These are phyloP conservation scores for Urocitellus parryii DNA, from an alignment of 2,113 vertebrate genomes.

Conservation along the genomic window DNA sequence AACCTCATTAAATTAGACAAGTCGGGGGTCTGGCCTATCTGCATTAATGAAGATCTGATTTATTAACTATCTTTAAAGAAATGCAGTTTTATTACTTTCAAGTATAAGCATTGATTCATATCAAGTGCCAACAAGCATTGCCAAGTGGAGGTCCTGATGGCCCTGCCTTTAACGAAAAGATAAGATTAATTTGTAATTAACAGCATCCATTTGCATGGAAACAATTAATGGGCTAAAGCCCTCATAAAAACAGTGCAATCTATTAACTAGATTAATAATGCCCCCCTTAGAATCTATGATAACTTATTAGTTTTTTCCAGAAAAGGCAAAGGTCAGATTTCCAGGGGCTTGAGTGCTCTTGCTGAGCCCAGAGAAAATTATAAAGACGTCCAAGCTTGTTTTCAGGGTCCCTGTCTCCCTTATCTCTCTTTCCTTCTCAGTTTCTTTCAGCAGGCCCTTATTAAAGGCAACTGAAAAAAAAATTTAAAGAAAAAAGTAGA, in stretches of 20 bases:
- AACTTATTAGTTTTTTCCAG: slow-evolving; percentile 80
- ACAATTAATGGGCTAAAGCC: slow-evolving; percentile 84
- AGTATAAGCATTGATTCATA: slow-evolving; percentile 82
- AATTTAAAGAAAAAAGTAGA: slow-evolving; percentile 22
- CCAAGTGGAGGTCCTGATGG: slow-evolving; percentile 82
- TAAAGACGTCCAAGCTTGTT: slow-evolving; percentile 63
- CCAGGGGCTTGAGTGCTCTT: slow-evolving; percentile 43
- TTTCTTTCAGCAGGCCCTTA: slow-evolving; percentile 46
- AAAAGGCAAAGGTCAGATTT: slow-evolving; percentile 81
- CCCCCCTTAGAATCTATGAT: slow-evolving; percentile 72
- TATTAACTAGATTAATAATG: slow-evolving; percentile 84
- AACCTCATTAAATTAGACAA: slow-evolving; percentile 83
- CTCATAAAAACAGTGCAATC: slow-evolving; percentile 83
- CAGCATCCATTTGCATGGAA: slow-evolving; percentile 82
- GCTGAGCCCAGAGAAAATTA: slow-evolving; percentile 71
- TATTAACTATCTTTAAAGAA: slow-evolving; percentile 85
- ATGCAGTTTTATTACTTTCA: slow-evolving; percentile 84
- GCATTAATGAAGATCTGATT: slow-evolving; percentile 85
- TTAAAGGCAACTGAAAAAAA: background rate
- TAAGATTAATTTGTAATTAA: slow-evolving; percentile 86
- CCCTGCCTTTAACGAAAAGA: slow-evolving; percentile 83
- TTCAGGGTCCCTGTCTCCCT: slow-evolving; percentile 7
- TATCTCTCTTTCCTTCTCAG: slow-evolving; percentile 26
- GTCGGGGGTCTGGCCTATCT: slow-evolving; percentile 82
- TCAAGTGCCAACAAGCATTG: slow-evolving; percentile 82